phyloP scores from a whole-genome alignment of 2,888 invertebrate genomes.

The Entomobrya multifasciata region DNA sequence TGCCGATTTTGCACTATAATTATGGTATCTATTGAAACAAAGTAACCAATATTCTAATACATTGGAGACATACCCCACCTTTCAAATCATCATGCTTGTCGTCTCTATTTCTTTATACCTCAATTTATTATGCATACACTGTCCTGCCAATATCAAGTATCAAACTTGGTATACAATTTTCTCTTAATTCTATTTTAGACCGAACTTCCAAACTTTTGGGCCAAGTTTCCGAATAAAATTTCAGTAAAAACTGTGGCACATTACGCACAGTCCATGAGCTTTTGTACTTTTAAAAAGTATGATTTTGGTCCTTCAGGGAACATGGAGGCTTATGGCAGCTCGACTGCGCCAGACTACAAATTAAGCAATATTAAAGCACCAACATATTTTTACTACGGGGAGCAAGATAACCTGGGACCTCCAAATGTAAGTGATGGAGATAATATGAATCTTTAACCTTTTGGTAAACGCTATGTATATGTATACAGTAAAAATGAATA shows the following conservation, averaged over 20 bases:
- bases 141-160: too few species aligned
- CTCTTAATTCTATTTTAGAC: too few species aligned
- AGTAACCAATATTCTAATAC: too few species aligned
- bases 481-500: too few species aligned
- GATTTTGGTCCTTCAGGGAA: neutral
- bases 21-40: too few species aligned
- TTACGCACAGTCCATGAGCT: neutral
- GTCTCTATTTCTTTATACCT: too few species aligned
- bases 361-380: conserved; percentile 15
- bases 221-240: conserved; percentile 11
- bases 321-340: neutral
- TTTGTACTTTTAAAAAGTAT: conserved; percentile 34
- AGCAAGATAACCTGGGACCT: conserved; percentile 16
- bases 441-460: neutral
- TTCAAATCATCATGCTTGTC: too few species aligned
- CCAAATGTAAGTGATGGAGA: conserved; percentile 17
- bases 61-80: too few species aligned
- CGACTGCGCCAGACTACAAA: neutral
- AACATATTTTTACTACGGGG: conserved; percentile 30
- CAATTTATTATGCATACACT: too few species aligned
- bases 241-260: conserved; percentile 15
- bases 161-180: too few species aligned
- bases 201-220: conserved; percentile 29
- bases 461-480: neutral
- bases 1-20: too few species aligned